Conservation (phyloP, 2,888 invertebrate genomes). For the Clepsis dumicolana region DNA sequence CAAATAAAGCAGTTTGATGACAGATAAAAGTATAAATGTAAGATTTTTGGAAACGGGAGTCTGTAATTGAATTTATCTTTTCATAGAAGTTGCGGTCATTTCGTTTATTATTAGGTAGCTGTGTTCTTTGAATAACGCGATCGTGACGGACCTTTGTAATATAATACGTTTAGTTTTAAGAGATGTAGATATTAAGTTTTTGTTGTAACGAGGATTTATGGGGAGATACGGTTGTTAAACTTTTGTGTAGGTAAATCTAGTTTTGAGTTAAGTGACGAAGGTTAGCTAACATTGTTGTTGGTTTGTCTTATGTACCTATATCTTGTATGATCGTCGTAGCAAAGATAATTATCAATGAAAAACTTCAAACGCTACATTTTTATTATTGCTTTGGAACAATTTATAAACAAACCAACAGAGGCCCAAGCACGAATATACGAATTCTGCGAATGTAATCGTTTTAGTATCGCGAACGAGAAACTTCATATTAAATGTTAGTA, state of each 20-base stretch:
- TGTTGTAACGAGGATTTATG: conserved; percentile 31
- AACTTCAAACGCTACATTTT: too few species aligned
- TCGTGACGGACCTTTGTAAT: conserved; percentile 57
- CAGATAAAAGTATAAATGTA: conserved; percentile 72
- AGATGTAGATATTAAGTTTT: conserved; percentile 29
- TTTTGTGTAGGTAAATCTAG: neutral
- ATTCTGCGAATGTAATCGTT: too few species aligned
- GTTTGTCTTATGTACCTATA: too few species aligned
- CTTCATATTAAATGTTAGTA: too few species aligned
- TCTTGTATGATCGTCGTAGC: too few species aligned
- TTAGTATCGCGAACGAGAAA: too few species aligned
- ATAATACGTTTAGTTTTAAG: conserved; percentile 30
- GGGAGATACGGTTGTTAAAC: neutral
- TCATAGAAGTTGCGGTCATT: conserved; percentile 81
- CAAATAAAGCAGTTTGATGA: conserved; percentile 70
- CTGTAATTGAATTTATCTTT: conserved; percentile 83
- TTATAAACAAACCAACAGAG: too few species aligned
- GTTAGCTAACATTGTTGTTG: neutral
- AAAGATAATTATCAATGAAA: too few species aligned
- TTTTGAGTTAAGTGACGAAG: neutral
- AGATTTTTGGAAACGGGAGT: conserved; percentile 79
- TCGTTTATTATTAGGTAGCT: conserved; percentile 69
- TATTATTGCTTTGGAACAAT: too few species aligned
- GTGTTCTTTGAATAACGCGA: conserved; percentile 66
- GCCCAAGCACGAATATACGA: too few species aligned